These are phyloP conservation scores for human DNA, from an alignment of 2,113 vertebrate genomes.

Conservation along the genomic window DNA sequence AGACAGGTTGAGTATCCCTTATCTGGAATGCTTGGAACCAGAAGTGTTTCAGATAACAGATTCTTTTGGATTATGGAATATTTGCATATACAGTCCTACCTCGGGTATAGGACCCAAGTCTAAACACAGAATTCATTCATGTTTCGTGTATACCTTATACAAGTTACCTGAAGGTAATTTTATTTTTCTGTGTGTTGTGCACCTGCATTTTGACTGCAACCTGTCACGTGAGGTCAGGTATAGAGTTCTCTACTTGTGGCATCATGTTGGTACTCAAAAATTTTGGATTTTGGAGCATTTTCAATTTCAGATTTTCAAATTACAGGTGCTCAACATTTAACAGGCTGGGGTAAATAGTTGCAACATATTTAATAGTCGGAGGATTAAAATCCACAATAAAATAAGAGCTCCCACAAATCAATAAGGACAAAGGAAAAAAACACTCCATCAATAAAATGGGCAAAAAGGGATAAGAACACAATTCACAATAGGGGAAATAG, in stretches of 20 bases:
- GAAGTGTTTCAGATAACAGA: not conserved
- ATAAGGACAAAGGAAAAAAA: not conserved
- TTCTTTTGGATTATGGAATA: not conserved
- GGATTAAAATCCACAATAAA: slow-evolving; percentile 9
- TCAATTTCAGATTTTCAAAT: not conserved
- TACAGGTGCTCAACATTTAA: not conserved
- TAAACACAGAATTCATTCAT: not conserved
- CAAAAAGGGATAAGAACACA: not conserved
- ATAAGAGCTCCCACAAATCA: not conserved
- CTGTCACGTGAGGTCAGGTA: not conserved
- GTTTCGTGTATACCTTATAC: not conserved
- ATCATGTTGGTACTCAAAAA: not conserved
- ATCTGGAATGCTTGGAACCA: not conserved
- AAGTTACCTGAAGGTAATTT: not conserved
- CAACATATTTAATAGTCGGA: not conserved
- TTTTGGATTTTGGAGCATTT: not conserved
- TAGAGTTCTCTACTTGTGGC: not conserved
- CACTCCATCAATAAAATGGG: not conserved
- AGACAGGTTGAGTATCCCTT: not conserved
- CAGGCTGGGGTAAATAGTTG: not conserved
- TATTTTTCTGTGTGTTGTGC: not conserved
- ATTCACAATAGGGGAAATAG: not conserved
- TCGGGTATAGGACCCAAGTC: not conserved
- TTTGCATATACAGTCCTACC: not conserved
- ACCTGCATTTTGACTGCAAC: not conserved